These are phyloP conservation scores for Penaeus vannamei DNA, from an alignment of 1,140 invertebrate genomes.

Conservation along the genomic window DNA sequence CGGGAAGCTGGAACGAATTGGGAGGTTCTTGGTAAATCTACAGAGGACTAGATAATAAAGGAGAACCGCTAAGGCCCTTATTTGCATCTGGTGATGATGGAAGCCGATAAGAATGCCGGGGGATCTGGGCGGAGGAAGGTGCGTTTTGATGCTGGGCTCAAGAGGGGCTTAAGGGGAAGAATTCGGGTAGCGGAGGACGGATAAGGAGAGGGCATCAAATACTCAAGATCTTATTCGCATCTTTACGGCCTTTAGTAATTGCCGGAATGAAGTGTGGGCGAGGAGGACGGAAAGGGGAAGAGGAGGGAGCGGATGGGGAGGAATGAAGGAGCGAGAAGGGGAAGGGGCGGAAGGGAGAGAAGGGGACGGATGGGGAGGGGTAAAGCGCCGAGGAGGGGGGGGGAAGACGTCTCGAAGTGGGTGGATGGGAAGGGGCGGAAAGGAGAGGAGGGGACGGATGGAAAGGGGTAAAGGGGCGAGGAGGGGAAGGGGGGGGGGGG, in stretches of 20 bases:
- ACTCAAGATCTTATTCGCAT: conserved; percentile 39
- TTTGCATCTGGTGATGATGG: conserved; percentile 63
- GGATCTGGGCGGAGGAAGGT: conserved; percentile 44
- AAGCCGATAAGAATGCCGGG: conserved; percentile 59
- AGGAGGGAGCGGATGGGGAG: not conserved
- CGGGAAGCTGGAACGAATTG: conserved; percentile 65
- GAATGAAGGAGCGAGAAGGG: no score
- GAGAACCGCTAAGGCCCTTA: conserved; percentile 60
- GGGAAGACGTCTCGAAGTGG: no score
- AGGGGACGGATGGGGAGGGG: no score
- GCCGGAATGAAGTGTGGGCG: not conserved
- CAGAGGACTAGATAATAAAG: conserved; percentile 58
- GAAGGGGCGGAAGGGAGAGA: no score
- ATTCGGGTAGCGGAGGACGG: not conserved
- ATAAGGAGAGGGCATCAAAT: conserved; percentile 28
- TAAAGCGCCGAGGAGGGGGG: no score
- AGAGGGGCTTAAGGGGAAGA: conserved; percentile 25
- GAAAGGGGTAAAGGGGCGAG: no score
- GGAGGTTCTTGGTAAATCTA: conserved; percentile 36
- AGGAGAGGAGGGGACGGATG: no score
- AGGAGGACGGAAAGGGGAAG: not conserved
- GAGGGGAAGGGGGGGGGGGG: no score
- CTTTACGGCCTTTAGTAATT: conserved; percentile 35
- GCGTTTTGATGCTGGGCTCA: conserved; percentile 28
- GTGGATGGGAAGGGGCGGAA: no score